Base-by-base conservation (phyloP, 2,888 invertebrate genomes). In the Ctena decussata region DNA sequence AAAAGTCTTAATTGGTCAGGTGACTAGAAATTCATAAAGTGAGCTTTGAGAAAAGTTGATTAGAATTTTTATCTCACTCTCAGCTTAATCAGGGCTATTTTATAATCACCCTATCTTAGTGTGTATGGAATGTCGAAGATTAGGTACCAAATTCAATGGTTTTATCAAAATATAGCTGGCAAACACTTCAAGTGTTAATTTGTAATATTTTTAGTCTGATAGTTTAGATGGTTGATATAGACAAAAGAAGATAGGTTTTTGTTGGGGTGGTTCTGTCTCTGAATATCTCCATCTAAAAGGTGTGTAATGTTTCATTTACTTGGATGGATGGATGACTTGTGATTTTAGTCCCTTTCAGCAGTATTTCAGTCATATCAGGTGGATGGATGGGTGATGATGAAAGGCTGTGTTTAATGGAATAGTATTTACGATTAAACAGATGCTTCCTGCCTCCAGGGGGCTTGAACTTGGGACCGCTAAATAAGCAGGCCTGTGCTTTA, bases 141-240 rank as follows among this genome's bases (percentile, higher is more conserved):
- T 88, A 88, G 77, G 81, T 57, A 70, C 73, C 81, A 88, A 85
- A 88, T 88, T 85, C 84, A 88, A 86, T 88, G 78, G 84, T 82
- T 88, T 88, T 88, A 88, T 88, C 88, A 86, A 77, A 80, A 84
- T 85, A 84, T 88, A 86, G 85, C 88, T 88, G 84, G 80, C 39
- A 81, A 86, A 84, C 85, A 85, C 80, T 85, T 86, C 71, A 85
- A 84, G 88, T 88, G 88, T 88, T 88, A 88, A 88, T 88, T 88
- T 88, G 85, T 88, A 88, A 84, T 86, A 88, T 88, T 88, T 83
- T 84, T 80, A 35, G 74, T 71, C 71, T 85, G 85, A 86, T 88
- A 84, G 41, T 41, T 69, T 32, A 46, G 46, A 44, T 44, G 72
- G 46, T 72, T 21, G 72, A 41, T 46, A 72, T 72, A 72, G 72